phyloP scores from a whole-genome alignment of 2,888 invertebrate genomes.

The Drosophila parthenogenetica region DNA sequence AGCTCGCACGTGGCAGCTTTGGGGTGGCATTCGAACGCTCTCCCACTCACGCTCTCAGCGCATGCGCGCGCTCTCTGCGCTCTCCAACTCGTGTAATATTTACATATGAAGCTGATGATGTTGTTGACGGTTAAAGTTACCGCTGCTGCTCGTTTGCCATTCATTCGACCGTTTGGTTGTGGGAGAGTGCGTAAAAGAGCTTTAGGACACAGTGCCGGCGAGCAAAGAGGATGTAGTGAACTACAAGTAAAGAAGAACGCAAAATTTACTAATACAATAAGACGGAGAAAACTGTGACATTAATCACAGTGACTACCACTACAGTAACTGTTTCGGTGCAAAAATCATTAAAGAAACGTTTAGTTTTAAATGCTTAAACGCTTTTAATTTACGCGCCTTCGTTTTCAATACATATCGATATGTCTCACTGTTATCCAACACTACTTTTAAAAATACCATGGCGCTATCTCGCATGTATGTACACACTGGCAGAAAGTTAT shows the following conservation, averaged over 20 bases:
- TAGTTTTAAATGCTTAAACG: too few species aligned
- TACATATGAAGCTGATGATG: constrained; percentile 73
- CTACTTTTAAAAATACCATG: too few species aligned
- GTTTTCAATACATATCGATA: too few species aligned
- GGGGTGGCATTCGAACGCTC: constrained; percentile 20
- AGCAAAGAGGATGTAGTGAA: background rate
- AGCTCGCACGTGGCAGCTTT: constrained; percentile 46
- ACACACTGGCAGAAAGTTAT: constrained; percentile 6
- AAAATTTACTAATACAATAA: too few species aligned
- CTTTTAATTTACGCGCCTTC: too few species aligned
- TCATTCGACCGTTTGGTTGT: constrained; percentile 64
- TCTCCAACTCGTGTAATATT: constrained; percentile 59
- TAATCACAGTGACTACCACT: too few species aligned
- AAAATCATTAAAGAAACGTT: too few species aligned
- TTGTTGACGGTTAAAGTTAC: constrained; percentile 61
- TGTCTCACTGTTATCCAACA: too few species aligned
- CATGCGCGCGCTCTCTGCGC: constrained; percentile 30
- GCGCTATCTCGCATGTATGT: background rate
- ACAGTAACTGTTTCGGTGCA: too few species aligned
- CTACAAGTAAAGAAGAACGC: too few species aligned
- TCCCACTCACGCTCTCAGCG: constrained; percentile 25
- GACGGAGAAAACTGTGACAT: too few species aligned
- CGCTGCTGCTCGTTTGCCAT: constrained; percentile 42
- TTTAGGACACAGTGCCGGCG: constrained; percentile 40
- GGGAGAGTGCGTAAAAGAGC: constrained; percentile 57